Conservation (phyloP, 2,888 invertebrate genomes). For the Pelosia muscerda region DNA sequence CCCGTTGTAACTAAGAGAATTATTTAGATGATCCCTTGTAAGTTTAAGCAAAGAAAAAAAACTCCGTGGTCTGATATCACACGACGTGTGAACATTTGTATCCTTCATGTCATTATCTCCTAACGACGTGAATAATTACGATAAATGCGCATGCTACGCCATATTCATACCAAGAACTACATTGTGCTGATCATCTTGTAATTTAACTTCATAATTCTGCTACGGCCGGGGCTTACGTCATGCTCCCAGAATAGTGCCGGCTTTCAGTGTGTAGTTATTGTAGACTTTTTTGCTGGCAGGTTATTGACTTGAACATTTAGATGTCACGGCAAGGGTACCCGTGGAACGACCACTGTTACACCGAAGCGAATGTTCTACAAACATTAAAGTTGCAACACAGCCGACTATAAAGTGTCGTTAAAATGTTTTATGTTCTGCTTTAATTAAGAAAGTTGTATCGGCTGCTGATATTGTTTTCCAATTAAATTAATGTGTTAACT, state of each 20-base stretch:
- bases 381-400: slow-evolving; percentile 22
- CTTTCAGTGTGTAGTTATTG: slow-evolving; percentile 79
- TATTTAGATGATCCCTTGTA: background rate
- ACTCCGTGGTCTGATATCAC: slow-evolving; percentile 5
- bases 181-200: slow-evolving; percentile 55
- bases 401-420: slow-evolving; percentile 33
- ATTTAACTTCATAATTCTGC: slow-evolving; percentile 62
- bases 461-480: background rate
- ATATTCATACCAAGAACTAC: slow-evolving; percentile 50
- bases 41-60: slow-evolving; percentile 11
- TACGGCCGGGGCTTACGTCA: slow-evolving; percentile 73
- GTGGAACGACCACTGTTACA: slow-evolving; percentile 40
- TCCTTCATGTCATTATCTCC: slow-evolving; percentile 44
- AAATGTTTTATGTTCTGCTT: slow-evolving; percentile 39
- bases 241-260: slow-evolving; percentile 74
- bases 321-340: slow-evolving; percentile 83
- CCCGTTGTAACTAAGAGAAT: slow-evolving; percentile 1
- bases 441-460: slow-evolving; percentile 32
- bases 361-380: slow-evolving; percentile 43
- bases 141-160: slow-evolving; percentile 54
- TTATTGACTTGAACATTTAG: slow-evolving; percentile 80
- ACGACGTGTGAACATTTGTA: slow-evolving; percentile 37
- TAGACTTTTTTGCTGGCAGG: slow-evolving; percentile 77
- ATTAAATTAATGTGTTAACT: background rate
- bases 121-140: slow-evolving; percentile 50